phyloP scores from a whole-genome alignment of 2,113 vertebrate genomes.

The Nestor notabilis region DNA sequence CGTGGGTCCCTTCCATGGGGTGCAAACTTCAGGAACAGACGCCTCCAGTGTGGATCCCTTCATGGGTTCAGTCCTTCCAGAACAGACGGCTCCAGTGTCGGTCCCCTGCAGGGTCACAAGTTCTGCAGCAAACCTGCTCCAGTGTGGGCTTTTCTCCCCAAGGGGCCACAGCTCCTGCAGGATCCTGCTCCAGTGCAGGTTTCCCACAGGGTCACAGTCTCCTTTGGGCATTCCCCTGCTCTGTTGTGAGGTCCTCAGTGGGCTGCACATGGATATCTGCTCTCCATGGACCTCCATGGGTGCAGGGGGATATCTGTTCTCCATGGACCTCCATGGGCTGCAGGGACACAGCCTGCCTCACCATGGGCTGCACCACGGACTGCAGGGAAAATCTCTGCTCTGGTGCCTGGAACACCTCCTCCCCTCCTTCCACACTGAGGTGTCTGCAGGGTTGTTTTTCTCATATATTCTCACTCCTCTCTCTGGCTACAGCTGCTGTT shows the following conservation, averaged over 20 bases:
- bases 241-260: too few relatives aligned
- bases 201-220: background rate
- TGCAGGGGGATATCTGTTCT: too few relatives aligned
- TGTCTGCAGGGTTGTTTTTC: background rate
- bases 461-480: background rate
- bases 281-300: background rate
- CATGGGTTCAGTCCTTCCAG: too few relatives aligned
- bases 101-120: fast-evolving
- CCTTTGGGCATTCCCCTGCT: background rate
- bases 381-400: background rate
- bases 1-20: fast-evolving
- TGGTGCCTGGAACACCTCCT: background rate
- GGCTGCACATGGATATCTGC: too few relatives aligned
- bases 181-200: background rate
- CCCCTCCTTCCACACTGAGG: background rate
- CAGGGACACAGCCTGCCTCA: background rate
- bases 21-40: background rate
- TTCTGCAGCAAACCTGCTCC: background rate
- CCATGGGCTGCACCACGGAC: background rate
- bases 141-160: background rate
- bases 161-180: background rate
- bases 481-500: background rate
- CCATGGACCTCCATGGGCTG: background rate
- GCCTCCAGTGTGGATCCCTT: background rate
- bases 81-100: background rate